Conservation (phyloP, 2,888 invertebrate species). For the Pyrgus malvae region DNA sequence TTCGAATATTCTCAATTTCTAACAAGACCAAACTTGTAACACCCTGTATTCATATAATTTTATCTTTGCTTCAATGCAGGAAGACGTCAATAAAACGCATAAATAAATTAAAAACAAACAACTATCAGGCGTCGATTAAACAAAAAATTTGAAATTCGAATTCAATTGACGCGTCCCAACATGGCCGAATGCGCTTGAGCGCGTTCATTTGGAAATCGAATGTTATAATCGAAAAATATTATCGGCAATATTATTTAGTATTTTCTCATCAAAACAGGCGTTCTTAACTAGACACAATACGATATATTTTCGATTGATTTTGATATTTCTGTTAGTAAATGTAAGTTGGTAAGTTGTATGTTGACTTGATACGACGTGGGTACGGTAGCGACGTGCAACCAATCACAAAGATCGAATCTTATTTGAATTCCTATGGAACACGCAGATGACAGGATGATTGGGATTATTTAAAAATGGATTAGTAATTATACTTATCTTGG, state of each 20-base stretch:
- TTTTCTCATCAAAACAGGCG: background rate
- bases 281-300: conserved; percentile 6
- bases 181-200: conserved; percentile 47
- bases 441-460: conserved; percentile 23
- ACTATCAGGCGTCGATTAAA: conserved; percentile 56
- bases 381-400: conserved; percentile 64
- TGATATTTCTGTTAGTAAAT: background rate
- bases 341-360: conserved; percentile 35
- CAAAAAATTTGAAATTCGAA: conserved; percentile 54
- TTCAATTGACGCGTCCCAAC: conserved; percentile 59
- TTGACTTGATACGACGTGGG: conserved; percentile 43
- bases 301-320: conserved; percentile 28
- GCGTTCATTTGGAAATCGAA: conserved; percentile 62
- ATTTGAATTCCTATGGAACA: conserved; percentile 62
- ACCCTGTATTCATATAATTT: no score
- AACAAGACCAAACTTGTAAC: no score
- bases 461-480: conserved; percentile 13
- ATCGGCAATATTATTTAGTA: conserved; percentile 36
- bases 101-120: conserved; percentile 26
- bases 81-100: conserved; percentile 6
- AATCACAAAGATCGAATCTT: conserved; percentile 70
- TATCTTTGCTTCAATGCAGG: no score
- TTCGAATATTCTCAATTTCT: no score
- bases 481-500: background rate
- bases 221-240: conserved; percentile 50